A percentile compares a stretch with the other conserved stretches of the same genome.
These are phyloP conservation scores for Heteromyza rotundicornis DNA, from an alignment of 2,888 invertebrate genomes.

Conservation along the genomic window DNA sequence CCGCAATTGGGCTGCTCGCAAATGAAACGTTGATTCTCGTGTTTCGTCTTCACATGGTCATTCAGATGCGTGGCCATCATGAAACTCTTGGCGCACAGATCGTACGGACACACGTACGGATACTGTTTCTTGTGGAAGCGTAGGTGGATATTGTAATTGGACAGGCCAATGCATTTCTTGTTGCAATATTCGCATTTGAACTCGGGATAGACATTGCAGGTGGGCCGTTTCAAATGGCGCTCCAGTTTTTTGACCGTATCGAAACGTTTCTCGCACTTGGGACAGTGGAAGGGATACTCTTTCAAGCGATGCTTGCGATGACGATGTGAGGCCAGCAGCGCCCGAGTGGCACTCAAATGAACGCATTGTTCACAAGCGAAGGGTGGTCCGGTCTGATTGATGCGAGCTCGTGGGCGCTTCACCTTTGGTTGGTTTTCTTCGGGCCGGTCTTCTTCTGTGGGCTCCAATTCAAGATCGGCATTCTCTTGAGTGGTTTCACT, in stretches of 20 bases:
- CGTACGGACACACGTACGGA: conserved; percentile 33
- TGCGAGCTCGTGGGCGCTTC: conserved; percentile 3
- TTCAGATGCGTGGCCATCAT: conserved; percentile 36
- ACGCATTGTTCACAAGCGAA: conserved; percentile 34
- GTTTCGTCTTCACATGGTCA: conserved; percentile 33
- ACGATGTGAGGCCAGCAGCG: conserved; percentile 34
- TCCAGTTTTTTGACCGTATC: conserved; percentile 22
- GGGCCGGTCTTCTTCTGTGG: background rate
- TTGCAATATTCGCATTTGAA: conserved; percentile 34
- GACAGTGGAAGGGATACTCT: conserved; percentile 21
- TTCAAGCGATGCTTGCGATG: conserved; percentile 35
- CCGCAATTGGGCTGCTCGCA: conserved; percentile 32
- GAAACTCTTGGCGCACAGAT: conserved; percentile 32
- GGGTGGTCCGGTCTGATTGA: conserved; percentile 23
- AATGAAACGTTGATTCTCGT: conserved; percentile 35
- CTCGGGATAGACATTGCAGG: conserved; percentile 32
- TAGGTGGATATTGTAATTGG: conserved; percentile 36
- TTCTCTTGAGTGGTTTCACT: conserved; percentile 1
- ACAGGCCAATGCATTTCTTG: conserved; percentile 30
- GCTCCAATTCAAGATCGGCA: conserved; percentile 9
- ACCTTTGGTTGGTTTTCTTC: background rate
- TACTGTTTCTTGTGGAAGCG: conserved; percentile 38
- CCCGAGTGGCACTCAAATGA: conserved; percentile 23
- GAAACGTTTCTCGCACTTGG: conserved; percentile 30
- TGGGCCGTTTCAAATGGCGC: conserved; percentile 28